A percentile compares a stretch with the other conserved stretches of the same genome.
Conservation (phyloP, 2,797 vertebrate genomes). For the Premnoplex brunnescens region DNA sequence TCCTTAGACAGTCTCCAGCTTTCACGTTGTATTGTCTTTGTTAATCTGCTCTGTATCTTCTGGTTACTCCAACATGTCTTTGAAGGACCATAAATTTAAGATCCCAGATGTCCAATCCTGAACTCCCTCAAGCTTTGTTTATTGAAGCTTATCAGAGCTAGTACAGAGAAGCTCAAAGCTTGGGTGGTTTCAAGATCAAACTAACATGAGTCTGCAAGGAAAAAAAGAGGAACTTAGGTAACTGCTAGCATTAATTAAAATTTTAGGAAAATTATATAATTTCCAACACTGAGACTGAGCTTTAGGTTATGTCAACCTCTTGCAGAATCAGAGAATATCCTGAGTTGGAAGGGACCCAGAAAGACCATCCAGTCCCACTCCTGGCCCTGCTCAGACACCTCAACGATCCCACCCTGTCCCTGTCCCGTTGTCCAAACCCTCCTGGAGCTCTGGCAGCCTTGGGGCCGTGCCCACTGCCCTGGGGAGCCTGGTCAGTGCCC, state of each 20-base stretch:
- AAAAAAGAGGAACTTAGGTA: background rate
- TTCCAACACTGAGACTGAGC: background rate
- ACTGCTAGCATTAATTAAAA: background rate
- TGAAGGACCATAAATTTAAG: background rate
- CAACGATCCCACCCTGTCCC: background rate
- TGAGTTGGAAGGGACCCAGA: background rate
- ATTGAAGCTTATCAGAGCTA: background rate
- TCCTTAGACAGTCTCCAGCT: background rate
- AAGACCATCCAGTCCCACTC: background rate
- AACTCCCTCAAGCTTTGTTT: background rate
- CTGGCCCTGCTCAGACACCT: background rate
- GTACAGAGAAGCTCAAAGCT: background rate
- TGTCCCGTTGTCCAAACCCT: background rate
- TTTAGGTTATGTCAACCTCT: background rate
- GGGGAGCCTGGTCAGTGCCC: background rate
- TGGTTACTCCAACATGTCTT: background rate
- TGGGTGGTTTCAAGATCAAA: background rate
- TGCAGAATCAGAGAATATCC: background rate
- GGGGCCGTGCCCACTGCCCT: fast-evolving
- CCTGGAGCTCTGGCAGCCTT: background rate
- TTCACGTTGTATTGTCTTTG: too few species aligned
- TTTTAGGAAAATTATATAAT: background rate
- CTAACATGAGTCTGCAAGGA: background rate
- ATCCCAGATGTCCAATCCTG: background rate
- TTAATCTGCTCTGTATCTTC: background rate